Evolutionary conservation across 2,113 vertebrate genomes (phyloP).

Genomic region (Athene cunicularia): DNA sequence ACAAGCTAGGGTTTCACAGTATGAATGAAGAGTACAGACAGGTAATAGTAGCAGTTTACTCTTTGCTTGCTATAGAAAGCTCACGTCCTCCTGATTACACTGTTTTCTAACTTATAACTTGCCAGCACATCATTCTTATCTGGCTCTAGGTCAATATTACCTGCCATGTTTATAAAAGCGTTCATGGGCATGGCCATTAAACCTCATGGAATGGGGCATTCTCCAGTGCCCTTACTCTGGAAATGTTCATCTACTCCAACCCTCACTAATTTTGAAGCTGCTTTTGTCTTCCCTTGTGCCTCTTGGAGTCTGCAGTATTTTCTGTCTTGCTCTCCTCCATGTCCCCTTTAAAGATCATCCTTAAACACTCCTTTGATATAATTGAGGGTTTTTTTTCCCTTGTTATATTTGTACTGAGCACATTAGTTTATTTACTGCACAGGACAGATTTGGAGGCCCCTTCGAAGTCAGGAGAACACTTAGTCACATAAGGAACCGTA

Average conservation of each 20-base stretch:
- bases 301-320: background rate
- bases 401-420: background rate
- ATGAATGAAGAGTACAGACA: background rate
- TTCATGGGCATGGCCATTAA: background rate
- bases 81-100: background rate
- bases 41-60: background rate
- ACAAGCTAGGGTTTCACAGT: background rate
- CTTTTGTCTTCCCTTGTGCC: background rate
- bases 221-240: background rate
- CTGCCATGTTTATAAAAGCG: background rate
- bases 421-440: background rate
- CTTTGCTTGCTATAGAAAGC: background rate
- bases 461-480: background rate
- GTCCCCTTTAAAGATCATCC: background rate
- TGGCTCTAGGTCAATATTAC: background rate
- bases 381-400: fast-evolving
- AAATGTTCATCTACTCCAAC: background rate
- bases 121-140: background rate
- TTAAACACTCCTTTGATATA: background rate
- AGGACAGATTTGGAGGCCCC: background rate
- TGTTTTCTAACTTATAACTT: background rate
- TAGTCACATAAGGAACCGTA: background rate
- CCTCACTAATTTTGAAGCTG: background rate
- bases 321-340: background rate
- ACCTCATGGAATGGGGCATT: background rate